Percentiles rank a stretch among this genome's conserved stretches.
Conservation (phyloP, 2,113 vertebrate genomes). For the Mugil cephalus region DNA sequence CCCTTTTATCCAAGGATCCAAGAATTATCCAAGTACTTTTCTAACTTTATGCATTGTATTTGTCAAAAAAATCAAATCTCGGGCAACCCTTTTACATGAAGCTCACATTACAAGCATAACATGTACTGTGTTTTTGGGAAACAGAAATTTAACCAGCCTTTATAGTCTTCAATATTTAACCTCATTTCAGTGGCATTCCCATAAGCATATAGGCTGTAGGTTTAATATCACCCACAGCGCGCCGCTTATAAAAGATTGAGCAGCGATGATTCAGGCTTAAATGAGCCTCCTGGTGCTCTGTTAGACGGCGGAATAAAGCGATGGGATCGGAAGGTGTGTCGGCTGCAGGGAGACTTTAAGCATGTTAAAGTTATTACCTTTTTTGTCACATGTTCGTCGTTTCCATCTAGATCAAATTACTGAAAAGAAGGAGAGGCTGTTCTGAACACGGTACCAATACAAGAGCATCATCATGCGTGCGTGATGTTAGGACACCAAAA, state of each 20-base stretch:
- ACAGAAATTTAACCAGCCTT: constrained; percentile 43
- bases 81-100: too few species aligned
- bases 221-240: constrained; percentile 32
- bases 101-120: too few species aligned
- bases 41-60: too few species aligned
- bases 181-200: constrained; percentile 21
- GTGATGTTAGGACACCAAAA: neutral
- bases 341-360: constrained; percentile 4
- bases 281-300: constrained; percentile 32
- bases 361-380: constrained; percentile 1
- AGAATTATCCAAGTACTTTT: too few species aligned
- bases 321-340: neutral
- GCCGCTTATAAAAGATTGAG: constrained; percentile 29
- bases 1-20: too few species aligned
- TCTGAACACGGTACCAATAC: neutral
- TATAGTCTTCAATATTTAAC: constrained; percentile 48
- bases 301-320: constrained; percentile 20
- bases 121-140: constrained; percentile 20
- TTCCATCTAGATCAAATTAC: constrained; percentile 2
- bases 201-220: constrained; percentile 19
- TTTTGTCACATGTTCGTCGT: neutral
- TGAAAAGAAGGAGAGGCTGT: neutral
- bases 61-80: too few species aligned
- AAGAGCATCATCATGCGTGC: neutral
- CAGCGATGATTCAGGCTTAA: constrained; percentile 24